These are phyloP conservation scores for Dromiciops gliroides DNA, from an alignment of 2,113 vertebrate species.

Conservation along the genomic window DNA sequence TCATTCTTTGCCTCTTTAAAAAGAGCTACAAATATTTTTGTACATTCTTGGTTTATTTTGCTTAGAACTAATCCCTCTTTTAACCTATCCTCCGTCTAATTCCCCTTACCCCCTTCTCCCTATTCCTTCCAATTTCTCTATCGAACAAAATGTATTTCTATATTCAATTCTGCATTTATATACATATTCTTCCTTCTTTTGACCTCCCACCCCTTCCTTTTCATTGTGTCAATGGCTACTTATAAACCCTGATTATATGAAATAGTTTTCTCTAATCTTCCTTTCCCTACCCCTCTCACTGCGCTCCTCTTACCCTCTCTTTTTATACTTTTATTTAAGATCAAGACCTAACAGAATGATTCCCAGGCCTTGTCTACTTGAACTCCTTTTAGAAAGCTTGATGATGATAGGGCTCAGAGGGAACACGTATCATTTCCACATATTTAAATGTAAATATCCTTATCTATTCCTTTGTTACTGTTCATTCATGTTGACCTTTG, in stretches of 20 bases:
- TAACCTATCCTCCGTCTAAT: neutral
- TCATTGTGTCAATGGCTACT: neutral
- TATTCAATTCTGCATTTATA: neutral
- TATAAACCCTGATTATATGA: neutral
- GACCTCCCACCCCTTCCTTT: neutral
- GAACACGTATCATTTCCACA: neutral
- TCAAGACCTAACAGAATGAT: neutral
- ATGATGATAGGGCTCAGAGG: neutral
- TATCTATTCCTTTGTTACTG: neutral
- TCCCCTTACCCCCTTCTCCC: neutral
- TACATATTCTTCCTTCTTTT: neutral
- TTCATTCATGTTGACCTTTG: neutral
- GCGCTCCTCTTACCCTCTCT: neutral
- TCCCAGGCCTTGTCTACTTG: neutral
- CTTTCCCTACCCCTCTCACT: neutral
- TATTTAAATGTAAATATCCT: neutral
- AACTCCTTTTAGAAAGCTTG: neutral
- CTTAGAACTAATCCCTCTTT: neutral
- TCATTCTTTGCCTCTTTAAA: neutral
- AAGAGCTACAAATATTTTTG: neutral
- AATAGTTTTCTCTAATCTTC: neutral
- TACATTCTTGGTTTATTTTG: neutral
- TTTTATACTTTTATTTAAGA: neutral
- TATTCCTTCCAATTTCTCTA: neutral
- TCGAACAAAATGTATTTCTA: neutral